Base-by-base conservation (phyloP, 2,888 invertebrate species). In the Protonemura montana region DNA sequence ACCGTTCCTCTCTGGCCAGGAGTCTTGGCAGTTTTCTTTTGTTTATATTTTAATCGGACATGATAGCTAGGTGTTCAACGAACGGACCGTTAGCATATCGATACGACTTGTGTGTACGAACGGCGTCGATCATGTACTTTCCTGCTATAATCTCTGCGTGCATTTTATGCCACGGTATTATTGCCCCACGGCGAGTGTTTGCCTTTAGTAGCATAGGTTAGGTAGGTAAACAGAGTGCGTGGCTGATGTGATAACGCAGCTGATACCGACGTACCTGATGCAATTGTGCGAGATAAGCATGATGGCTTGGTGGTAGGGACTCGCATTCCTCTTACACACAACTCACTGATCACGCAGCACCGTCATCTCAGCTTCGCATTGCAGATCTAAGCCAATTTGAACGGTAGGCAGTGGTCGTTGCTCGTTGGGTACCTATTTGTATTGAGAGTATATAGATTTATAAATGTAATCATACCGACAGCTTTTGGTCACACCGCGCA, bases 201-300 rank as follows among this genome's bases (percentile, higher is more conserved):
- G 59, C 59, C 59, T 59, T 10, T 59, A 59, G 59, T 59, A 59
- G 59, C 59, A 59, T 59, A 59, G 59, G 59, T 59, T 59, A 59
- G 59, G 59, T 59, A 59, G 13, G 59, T 59, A 59, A 10, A 59
- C 59, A 59, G 16, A 3, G 41, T 16, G 59, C 35, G 3, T 59
- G 21, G 16, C 59, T 13, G 59, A 3, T 13, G 16, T 59, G 59
- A 59, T 59, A 59, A 59, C 59, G 21, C 59, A 21, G 59, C 59
- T 59, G 59, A 21, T 59, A 59, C 21, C 6, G 21, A 10, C 35
- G 5, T 10, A 21, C 59, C 59, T 21, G 59, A 59, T 59, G 59
- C 59, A 59, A 21, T 59, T 21, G 59, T 21, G 16, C 13, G 59
- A 10, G 59, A 59, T 59, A 59, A 87, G 88, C 88, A 85, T 78